Evolutionary conservation across 2,888 invertebrate genomes (phyloP).

Genomic region (Apamea crenata): DNA sequence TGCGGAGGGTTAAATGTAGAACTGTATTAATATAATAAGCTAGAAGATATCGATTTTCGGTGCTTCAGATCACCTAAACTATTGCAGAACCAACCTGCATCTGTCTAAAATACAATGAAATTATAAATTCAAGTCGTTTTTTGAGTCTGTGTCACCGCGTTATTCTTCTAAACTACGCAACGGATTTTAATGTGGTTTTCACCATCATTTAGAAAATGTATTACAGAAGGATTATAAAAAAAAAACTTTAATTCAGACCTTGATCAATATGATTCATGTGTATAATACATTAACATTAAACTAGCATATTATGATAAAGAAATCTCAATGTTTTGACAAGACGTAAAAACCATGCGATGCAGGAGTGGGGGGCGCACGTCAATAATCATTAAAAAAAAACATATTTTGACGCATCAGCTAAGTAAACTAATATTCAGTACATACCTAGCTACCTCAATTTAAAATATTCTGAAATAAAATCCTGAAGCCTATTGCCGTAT

Average conservation of each 20-base stretch:
- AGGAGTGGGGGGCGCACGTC: not conserved
- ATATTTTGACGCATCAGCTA: not conserved
- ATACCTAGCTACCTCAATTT: not conserved
- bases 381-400: not conserved
- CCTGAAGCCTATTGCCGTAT: not conserved
- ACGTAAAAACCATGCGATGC: not conserved
- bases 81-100: no score
- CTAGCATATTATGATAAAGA: not conserved
- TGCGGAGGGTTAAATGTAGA: not conserved
- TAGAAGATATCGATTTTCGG: not conserved
- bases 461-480: constrained; percentile 8
- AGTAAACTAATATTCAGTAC: not conserved
- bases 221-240: not conserved
- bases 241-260: no score
- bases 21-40: not conserved
- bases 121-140: no score
- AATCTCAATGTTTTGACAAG: not conserved
- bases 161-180: not conserved
- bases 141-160: no score
- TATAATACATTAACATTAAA: no score
- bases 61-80: not conserved
- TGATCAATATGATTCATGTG: no score
- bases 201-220: not conserved
- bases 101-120: no score
- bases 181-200: not conserved